Base-by-base conservation (phyloP, 2,888 invertebrate genomes). In the Miltochrista miniata region DNA sequence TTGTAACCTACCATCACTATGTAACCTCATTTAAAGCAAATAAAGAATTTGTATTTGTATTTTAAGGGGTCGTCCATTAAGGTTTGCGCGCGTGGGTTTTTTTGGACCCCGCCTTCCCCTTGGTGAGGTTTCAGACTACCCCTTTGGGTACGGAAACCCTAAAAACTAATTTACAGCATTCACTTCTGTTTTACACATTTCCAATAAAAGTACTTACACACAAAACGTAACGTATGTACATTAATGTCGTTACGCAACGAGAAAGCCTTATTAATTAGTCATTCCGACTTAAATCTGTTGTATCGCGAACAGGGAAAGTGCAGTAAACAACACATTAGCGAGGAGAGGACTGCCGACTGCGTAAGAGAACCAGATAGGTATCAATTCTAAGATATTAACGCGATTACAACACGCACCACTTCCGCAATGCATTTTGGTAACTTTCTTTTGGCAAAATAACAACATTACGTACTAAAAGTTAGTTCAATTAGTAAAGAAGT, bases 261-360 rank as follows among this genome's bases (percentile, higher is more conserved):
- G 69, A 66, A 64, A 64, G 56, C 52, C 59, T 68, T 48, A 68
- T 66, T 68, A 68, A 66, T 69, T 69, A 69, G 61, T 60, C 64
- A 61, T 61, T 44, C 45, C 58, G 55, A 55, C 43, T 64, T 56
- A 45, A 55, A 52, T 30, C 49, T 48, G 51, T 47, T 51, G 62
- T 48, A 62, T 54, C 60, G 55, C 54, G 51, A 52, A 45, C 62
- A 59, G 67, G 58, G 67, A 68, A 68, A 68, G 67, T 68, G 59
- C 5, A 24, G 18, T 24, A 24, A 24, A 24, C 18, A 24, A 24
- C 61, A 52, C 51, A 41, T 48, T 55, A 48, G 61, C 24, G 54
- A 57, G 8, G 24, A 38, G 38, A n/a, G n/a, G n/a, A n/a, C n/a
- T n/a, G n/a, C n/a, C n/a, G n/a, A 24, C 18, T 39, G 39, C 15